Evolutionary conservation across 2,888 invertebrate species (phyloP).

Genomic region (Chrysolina haemoptera): DNA sequence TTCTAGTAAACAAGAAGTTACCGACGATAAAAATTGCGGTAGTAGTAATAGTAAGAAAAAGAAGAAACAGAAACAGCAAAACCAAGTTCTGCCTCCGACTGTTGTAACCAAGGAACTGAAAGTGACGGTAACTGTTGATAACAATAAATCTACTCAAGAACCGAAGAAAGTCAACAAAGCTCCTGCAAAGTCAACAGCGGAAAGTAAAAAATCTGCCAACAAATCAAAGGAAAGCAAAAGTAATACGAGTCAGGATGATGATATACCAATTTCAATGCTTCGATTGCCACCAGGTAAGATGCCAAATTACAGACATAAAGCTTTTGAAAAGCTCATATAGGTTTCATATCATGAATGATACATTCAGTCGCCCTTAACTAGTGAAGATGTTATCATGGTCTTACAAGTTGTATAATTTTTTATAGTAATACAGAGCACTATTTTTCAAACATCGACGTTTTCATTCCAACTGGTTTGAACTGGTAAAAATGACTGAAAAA

Average conservation of each 20-base stretch:
- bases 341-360: too few species aligned
- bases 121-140: conserved; percentile 62
- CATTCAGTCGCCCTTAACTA: too few species aligned
- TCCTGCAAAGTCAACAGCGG: conserved; percentile 33
- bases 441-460: too few species aligned
- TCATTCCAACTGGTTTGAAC: too few species aligned
- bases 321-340: too few species aligned
- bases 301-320: neutral
- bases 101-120: conserved; percentile 61
- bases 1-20: conserved; percentile 19
- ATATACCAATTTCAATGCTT: conserved; percentile 64
- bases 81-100: conserved; percentile 36
- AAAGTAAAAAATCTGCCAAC: conserved; percentile 46
- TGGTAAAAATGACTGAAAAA: too few species aligned
- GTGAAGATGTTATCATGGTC: too few species aligned
- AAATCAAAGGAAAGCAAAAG: conserved; percentile 50
- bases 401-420: too few species aligned
- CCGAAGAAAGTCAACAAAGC: conserved; percentile 42
- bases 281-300: conserved; percentile 64
- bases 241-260: conserved; percentile 46
- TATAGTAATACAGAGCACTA: too few species aligned
- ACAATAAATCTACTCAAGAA: conserved; percentile 46
- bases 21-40: conserved; percentile 15
- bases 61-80: conserved; percentile 52
- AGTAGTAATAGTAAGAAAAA: conserved; percentile 44